These are phyloP conservation scores for Cetonia aurata DNA, from an alignment of 2,888 invertebrate species.

Conservation along the genomic window DNA sequence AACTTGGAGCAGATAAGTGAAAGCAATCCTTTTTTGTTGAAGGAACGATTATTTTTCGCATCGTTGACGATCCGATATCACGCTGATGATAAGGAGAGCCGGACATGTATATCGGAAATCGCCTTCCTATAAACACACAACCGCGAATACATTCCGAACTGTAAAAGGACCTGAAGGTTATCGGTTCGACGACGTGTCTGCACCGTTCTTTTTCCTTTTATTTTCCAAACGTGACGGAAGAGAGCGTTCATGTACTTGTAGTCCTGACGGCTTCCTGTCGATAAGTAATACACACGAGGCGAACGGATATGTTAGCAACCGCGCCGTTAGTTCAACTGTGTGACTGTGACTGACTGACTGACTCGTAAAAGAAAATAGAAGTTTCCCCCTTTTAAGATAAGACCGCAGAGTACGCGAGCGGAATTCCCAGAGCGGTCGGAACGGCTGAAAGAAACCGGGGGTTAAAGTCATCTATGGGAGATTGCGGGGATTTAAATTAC, in stretches of 20 bases:
- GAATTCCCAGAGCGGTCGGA: conserved; percentile 20
- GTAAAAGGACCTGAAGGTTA: conserved; percentile 14
- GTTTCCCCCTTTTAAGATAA: conserved; percentile 34
- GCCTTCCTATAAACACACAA: conserved; percentile 14
- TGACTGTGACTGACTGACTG: conserved; percentile 33
- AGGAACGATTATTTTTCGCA: neutral
- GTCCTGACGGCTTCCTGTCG: conserved; percentile 5
- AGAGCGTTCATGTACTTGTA: neutral
- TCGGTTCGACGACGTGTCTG: conserved; percentile 12
- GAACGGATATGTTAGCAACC: conserved; percentile 23
- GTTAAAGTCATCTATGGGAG: conserved; percentile 17
- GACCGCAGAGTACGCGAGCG: conserved; percentile 23
- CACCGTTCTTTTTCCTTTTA: conserved; percentile 4
- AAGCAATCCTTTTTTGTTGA: neutral
- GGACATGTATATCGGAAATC: conserved; percentile 20
- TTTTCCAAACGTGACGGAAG: neutral
- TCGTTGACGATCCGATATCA: conserved; percentile 9
- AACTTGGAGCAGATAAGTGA: too few species aligned
- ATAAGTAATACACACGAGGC: conserved; percentile 8
- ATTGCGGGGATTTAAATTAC: conserved; percentile 27
- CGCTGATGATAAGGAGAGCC: conserved; percentile 7
- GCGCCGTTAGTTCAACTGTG: conserved; percentile 26
- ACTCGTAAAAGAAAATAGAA: conserved; percentile 38
- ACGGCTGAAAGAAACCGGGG: conserved; percentile 18
- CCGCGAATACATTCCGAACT: conserved; percentile 10